Conservation (phyloP, 2,113 vertebrate species). For the Mola mola region DNA sequence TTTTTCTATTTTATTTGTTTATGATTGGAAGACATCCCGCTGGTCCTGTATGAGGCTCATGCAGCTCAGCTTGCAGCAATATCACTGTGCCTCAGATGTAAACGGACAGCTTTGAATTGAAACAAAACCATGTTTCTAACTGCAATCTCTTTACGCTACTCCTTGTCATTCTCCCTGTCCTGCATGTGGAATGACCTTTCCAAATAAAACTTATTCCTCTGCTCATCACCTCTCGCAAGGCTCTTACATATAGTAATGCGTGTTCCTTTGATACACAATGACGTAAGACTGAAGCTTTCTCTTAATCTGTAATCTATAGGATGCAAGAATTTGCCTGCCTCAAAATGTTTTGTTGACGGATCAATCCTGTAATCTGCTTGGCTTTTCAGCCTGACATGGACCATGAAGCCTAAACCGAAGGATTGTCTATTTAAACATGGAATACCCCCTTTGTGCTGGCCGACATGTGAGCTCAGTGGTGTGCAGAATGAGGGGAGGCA, state of each 20-base stretch:
- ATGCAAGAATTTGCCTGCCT: constrained; percentile 2
- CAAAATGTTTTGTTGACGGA: constrained; percentile 6
- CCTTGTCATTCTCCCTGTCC: constrained; percentile 8
- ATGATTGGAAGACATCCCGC: constrained; percentile 20
- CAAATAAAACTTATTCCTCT: constrained; percentile 33
- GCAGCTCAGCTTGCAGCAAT: constrained; percentile 1
- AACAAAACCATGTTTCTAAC: constrained; percentile 10
- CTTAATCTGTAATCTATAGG: background rate
- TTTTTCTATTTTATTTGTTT: constrained; percentile 11
- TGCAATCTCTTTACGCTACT: background rate
- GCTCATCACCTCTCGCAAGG: constrained; percentile 23
- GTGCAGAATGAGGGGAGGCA: constrained; percentile 20
- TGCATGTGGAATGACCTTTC: constrained; percentile 47
- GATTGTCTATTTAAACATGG: constrained; percentile 14
- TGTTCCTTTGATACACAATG: background rate
- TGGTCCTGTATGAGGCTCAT: constrained; percentile 4
- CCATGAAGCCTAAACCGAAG: constrained; percentile 11
- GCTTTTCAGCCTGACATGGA: background rate
- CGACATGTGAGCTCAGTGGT: constrained; percentile 19
- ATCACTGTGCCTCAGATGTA: constrained; percentile 10
- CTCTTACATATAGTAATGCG: background rate
- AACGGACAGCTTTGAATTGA: constrained; percentile 32
- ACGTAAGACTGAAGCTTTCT: background rate
- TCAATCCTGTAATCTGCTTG: constrained; percentile 14
- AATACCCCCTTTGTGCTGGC: background rate